Percentiles rank a stretch among this genome's conserved stretches.
Evolutionary conservation across 2,888 invertebrate genomes (phyloP).

Genomic region (Hirtodrosophila confusa): DNA sequence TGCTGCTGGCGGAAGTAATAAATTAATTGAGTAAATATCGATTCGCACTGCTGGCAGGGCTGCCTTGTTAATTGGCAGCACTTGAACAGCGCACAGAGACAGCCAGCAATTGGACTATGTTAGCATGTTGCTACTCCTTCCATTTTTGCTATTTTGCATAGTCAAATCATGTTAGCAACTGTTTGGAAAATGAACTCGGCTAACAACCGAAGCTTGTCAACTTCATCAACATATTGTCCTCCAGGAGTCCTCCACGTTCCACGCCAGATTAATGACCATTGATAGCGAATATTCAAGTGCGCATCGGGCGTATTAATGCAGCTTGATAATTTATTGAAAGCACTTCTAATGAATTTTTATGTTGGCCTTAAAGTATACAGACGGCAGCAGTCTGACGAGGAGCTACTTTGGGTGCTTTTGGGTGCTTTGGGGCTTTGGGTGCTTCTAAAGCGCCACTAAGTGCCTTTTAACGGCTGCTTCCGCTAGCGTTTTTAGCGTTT

Average conservation of each 20-base stretch:
- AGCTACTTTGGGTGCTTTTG: neutral
- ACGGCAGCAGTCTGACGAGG: neutral
- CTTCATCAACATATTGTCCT: slow-evolving; percentile 11
- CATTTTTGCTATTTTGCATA: slow-evolving; percentile 61
- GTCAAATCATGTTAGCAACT: slow-evolving; percentile 50
- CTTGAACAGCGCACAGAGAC: slow-evolving; percentile 44
- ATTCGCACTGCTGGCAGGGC: slow-evolving; percentile 62
- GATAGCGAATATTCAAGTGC: slow-evolving; percentile 72
- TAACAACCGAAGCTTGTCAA: slow-evolving; percentile 31
- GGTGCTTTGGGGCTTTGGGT: slow-evolving; percentile 29
- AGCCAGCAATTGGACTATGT: slow-evolving; percentile 5
- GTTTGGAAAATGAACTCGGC: slow-evolving; percentile 34
- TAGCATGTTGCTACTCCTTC: too few species aligned
- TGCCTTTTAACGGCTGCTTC: slow-evolving; percentile 65
- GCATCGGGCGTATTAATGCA: slow-evolving; percentile 60
- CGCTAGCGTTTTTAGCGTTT: slow-evolving; percentile 40
- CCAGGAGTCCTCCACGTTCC: neutral
- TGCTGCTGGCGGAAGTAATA: slow-evolving; percentile 71
- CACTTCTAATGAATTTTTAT: slow-evolving; percentile 71
- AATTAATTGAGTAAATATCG: slow-evolving; percentile 80
- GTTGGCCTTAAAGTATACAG: slow-evolving; percentile 39
- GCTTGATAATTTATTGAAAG: slow-evolving; percentile 78
- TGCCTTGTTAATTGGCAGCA: slow-evolving; percentile 74
- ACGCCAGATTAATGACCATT: slow-evolving; percentile 66
- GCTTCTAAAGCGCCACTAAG: slow-evolving; percentile 49